A percentile compares a stretch with the other conserved stretches of the same genome.
These are phyloP conservation scores for Petrocephalus sullivani DNA, from an alignment of 2,797 vertebrate species.

Conservation along the genomic window DNA sequence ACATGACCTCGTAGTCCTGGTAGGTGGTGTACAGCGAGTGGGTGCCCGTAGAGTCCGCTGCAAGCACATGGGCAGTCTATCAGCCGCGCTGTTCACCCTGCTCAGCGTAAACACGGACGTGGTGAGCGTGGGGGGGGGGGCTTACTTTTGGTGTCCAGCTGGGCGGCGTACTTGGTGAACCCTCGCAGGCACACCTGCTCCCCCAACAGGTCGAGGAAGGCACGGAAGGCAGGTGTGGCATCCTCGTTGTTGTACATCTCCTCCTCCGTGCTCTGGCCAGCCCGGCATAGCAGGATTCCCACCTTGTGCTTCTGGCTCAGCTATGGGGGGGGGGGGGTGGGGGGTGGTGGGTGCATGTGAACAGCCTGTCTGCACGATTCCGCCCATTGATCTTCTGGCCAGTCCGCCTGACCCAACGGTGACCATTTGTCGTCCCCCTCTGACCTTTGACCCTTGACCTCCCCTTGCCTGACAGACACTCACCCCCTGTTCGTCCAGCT, in stretches of 20 bases:
- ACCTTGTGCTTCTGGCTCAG: constrained; percentile 91
- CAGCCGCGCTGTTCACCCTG: not conserved
- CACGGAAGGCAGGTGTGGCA: constrained; percentile 74
- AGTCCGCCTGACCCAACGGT: not conserved
- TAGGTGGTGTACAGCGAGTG: constrained; percentile 90
- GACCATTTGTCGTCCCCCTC: not conserved
- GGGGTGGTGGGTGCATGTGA: not conserved
- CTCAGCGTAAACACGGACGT: no score
- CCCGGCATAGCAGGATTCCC: constrained; percentile 86
- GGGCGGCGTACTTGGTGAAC: constrained; percentile 84
- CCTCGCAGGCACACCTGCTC: constrained; percentile 82
- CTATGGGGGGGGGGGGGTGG: constrained; percentile 44
- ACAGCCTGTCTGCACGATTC: not conserved
- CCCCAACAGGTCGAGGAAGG: constrained; percentile 80
- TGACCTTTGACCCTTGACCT: not conserved
- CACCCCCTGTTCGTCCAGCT: constrained; percentile 90
- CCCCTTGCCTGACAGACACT: constrained; percentile 26
- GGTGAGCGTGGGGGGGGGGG: not conserved
- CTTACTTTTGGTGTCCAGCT: constrained; percentile 94
- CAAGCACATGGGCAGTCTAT: not conserved
- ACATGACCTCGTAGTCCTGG: constrained; percentile 95
- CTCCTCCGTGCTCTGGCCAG: constrained; percentile 89
- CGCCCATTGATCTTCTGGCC: not conserved
- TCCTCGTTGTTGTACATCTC: constrained; percentile 98
- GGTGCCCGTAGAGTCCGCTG: constrained; percentile 88